Conservation (phyloP, 2,888 invertebrate species). For the Synanthedon formicaeformis region DNA sequence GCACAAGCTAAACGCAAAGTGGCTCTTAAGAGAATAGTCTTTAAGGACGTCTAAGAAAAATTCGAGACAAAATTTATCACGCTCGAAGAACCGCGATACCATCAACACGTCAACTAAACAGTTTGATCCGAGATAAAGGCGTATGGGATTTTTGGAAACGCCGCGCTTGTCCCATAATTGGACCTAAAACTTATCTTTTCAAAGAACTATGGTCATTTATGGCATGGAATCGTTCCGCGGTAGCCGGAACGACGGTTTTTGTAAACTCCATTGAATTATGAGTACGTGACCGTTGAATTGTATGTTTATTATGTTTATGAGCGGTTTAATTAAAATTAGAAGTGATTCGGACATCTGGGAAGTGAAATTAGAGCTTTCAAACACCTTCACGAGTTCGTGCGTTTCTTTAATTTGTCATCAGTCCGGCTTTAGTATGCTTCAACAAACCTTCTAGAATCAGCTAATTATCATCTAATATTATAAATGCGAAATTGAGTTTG, state of each 20-base stretch:
- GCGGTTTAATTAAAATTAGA: background rate
- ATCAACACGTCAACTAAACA: constrained; percentile 52
- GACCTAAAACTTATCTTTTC: constrained; percentile 58
- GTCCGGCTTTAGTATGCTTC: background rate
- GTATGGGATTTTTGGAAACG: constrained; percentile 55
- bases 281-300: constrained; percentile 27
- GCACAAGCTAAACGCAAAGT: background rate
- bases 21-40: no score
- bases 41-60: no score
- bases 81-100: constrained; percentile 36
- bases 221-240: constrained; percentile 33
- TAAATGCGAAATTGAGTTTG: no score
- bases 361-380: background rate
- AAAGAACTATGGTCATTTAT: constrained; percentile 58
- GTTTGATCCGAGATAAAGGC: constrained; percentile 53
- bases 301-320: background rate
- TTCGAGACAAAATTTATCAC: constrained; percentile 9
- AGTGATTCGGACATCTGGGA: background rate
- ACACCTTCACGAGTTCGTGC: background rate
- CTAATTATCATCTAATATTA: no score
- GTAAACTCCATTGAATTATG: constrained; percentile 35
- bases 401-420: background rate
- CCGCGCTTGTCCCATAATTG: constrained; percentile 57
- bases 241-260: constrained; percentile 26
- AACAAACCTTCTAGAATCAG: background rate